Base-by-base conservation (phyloP, 2,888 invertebrate genomes). In the Scaptomyza caliginosa region DNA sequence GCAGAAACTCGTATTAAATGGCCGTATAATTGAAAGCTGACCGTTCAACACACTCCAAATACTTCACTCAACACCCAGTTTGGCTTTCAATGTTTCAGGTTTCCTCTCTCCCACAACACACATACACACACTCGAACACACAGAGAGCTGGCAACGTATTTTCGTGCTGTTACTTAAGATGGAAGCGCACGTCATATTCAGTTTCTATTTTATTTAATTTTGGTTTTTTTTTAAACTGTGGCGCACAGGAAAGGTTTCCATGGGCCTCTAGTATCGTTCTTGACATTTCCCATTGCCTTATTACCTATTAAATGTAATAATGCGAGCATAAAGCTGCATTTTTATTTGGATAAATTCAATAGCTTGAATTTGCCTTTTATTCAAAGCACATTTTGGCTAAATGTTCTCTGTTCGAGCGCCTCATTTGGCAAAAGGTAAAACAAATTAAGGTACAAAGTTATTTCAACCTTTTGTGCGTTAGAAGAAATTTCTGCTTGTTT, bases 1-100 rank as follows among this genome's bases (percentile, higher is more conserved):
- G 40, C 40, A 17, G 16, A 52, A 36, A 50, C 60, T 62, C 50
- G 0, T 36, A 42, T 80, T 67, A 75, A 83, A 82, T 73, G 68
- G 67, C 60, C 80, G 48, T 73, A 66, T 83, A 86, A 86, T 83
- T 82, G 86, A 75, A 73, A 70, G 69, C 63, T 77, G 69, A 55
- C 65, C 67, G 30, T 32, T 28, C 42, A 28, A 13, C 51, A 49
- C 51, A 39, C 55, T 40, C 4, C 36, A 42, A 52, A 45, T 50
- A 17, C 39, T 51, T 63, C 50, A 57, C 38, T 48, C 50, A 42
- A 71, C 67, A 36, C 40, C 49, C 32, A 38, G 30, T 45, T 36
- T 36, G 49, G 28, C 36, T 39, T 52, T 51, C 73, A 67, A 73
- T 54, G 51, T 46, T 26, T 59, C 51, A 36, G 17, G 38, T 11